Percentiles rank a stretch among this genome's conserved stretches.
Conservation (phyloP, 2,888 invertebrate genomes). For the Pollenia griseotomentosa region DNA sequence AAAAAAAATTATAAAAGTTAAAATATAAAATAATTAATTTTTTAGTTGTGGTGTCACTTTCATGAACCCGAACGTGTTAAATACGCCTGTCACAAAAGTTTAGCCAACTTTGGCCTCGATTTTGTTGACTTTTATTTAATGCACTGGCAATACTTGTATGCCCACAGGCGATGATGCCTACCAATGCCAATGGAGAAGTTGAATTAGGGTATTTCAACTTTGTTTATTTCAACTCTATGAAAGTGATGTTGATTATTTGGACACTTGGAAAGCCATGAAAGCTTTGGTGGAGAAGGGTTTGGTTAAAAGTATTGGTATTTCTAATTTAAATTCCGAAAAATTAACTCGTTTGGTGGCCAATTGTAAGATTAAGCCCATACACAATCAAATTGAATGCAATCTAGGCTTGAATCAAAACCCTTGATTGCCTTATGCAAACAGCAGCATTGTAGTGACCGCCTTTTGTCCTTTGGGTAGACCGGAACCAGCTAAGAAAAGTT, state of each 20-base stretch:
- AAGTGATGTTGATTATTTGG: conserved; percentile 87
- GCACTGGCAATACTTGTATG: conserved; percentile 83
- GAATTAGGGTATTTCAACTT: conserved; percentile 77
- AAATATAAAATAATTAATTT: conserved; percentile 48
- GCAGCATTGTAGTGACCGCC: conserved; percentile 88
- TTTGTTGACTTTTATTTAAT: conserved; percentile 83
- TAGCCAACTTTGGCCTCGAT: conserved; percentile 89
- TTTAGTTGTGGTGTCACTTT: conserved; percentile 93
- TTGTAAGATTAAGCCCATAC: conserved; percentile 86
- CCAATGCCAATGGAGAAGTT: conserved; percentile 86
- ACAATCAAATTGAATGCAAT: conserved; percentile 87
- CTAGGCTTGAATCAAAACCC: conserved; percentile 88
- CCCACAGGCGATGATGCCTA: conserved; percentile 86
- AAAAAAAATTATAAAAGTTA: conserved; percentile 5
- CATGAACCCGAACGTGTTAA: conserved; percentile 92
- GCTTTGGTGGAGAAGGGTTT: conserved; percentile 87
- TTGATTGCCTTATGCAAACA: conserved; percentile 88
- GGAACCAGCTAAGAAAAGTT: conserved; percentile 89
- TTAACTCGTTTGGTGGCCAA: conserved; percentile 86
- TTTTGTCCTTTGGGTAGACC: conserved; percentile 92
- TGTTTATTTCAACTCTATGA: neutral
- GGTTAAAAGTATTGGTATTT: conserved; percentile 89
- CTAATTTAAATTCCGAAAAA: conserved; percentile 91
- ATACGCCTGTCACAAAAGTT: conserved; percentile 87
- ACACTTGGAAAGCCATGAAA: conserved; percentile 90